Conservation (phyloP, 1,140 invertebrate genomes). For the Conus betulinus region DNA sequence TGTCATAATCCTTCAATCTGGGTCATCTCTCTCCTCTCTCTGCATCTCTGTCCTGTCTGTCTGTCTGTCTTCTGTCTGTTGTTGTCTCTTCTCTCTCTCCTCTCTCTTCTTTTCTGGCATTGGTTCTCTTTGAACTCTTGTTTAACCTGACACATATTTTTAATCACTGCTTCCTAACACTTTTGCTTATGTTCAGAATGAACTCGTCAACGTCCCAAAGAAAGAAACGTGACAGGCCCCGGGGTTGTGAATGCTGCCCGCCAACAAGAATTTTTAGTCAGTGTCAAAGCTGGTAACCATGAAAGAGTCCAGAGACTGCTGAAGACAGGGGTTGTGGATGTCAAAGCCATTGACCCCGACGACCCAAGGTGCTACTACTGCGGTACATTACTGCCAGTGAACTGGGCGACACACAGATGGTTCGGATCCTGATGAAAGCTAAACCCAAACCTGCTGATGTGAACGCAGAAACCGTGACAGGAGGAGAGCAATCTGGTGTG, state of each 20-base stretch:
- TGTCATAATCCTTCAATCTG: too few species aligned
- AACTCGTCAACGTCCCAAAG: neutral
- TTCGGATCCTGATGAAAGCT: constrained; percentile 58
- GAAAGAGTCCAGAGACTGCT: constrained; percentile 50
- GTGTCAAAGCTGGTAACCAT: constrained; percentile 43
- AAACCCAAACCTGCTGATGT: constrained; percentile 60
- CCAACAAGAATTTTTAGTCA: constrained; percentile 43
- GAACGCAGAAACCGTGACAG: constrained; percentile 63
- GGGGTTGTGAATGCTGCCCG: neutral
- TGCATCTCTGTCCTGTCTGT: too few species aligned
- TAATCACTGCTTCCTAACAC: neutral
- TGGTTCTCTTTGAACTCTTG: neutral
- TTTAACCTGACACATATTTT: neutral
- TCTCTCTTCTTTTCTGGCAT: too few species aligned
- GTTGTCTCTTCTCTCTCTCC: too few species aligned
- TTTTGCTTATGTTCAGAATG: neutral
- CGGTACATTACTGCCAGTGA: constrained; percentile 62
- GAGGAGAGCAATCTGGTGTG: constrained; percentile 66
- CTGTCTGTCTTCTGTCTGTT: too few species aligned
- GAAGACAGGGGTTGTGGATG: constrained; percentile 50
- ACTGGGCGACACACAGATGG: constrained; percentile 59
- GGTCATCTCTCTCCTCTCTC: too few species aligned
- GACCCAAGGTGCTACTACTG: constrained; percentile 60
- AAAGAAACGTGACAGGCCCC: neutral
- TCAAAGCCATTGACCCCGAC: constrained; percentile 57